Conservation (phyloP, 2,888 invertebrate species). For the Megamerina dolium region DNA sequence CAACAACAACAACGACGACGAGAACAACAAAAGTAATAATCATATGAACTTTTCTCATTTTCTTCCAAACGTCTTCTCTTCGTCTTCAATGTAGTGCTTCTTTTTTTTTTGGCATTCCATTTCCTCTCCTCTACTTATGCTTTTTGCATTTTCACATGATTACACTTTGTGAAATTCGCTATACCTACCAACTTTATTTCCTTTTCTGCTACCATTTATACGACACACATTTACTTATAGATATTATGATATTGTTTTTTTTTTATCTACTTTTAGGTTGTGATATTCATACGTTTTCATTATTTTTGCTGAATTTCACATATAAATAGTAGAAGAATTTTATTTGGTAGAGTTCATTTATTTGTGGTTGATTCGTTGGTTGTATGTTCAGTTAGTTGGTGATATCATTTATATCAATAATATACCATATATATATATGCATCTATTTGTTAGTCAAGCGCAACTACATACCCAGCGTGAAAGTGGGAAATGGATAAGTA, state of each 20-base stretch:
- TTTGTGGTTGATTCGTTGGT: too few species aligned
- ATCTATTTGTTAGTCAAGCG: too few species aligned
- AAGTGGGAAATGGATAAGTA: too few species aligned
- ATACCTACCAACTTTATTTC: conserved; percentile 1
- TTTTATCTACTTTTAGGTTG: conserved; percentile 6
- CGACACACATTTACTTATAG: not conserved
- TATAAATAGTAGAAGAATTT: too few species aligned
- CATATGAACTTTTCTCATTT: conserved; percentile 14
- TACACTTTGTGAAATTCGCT: conserved; percentile 30
- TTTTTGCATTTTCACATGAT: conserved; percentile 28
- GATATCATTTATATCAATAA: conserved; percentile 6
- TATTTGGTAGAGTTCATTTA: too few species aligned
- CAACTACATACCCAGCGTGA: too few species aligned
- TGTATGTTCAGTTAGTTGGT: not conserved
- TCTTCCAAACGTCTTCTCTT: conserved; percentile 1
- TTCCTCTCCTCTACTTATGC: conserved; percentile 1
- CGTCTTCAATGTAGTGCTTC: conserved; percentile 5
- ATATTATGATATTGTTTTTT: too few species aligned
- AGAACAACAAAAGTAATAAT: conserved; percentile 7
- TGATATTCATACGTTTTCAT: conserved; percentile 1
- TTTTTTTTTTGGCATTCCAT: not conserved
- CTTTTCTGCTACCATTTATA: not conserved
- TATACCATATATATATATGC: too few species aligned
- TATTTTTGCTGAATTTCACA: conserved; percentile 20
- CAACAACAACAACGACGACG: conserved; percentile 3